phyloP scores from a whole-genome alignment of 1,140 invertebrate species.

The Apocrypta bakeri region DNA sequence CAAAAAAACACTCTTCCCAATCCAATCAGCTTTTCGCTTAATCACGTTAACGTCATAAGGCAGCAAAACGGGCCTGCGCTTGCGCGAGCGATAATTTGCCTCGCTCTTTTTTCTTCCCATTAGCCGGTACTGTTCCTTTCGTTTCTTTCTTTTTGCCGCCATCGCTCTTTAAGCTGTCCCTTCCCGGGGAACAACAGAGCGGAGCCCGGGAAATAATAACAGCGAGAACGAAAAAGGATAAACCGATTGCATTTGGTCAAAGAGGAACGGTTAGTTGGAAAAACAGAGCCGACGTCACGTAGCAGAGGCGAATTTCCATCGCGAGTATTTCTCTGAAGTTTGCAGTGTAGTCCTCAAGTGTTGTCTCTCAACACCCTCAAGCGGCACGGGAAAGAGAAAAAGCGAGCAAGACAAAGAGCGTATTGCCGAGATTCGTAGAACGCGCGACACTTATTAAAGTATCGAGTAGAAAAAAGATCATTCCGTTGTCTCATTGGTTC shows the following conservation, averaged over 20 bases:
- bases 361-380: background rate
- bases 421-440: too few species aligned
- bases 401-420: background rate
- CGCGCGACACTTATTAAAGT: too few species aligned
- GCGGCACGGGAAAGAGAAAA: background rate
- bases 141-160: background rate
- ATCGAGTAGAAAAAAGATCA: background rate
- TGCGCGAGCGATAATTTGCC: background rate
- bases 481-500: background rate
- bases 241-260: background rate
- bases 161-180: background rate
- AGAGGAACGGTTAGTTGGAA: background rate
- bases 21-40: slow-evolving; percentile 22
- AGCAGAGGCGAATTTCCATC: background rate
- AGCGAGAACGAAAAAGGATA: background rate
- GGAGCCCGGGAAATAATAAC: background rate
- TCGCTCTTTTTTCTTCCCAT: background rate
- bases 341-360: background rate
- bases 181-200: background rate
- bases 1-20: background rate
- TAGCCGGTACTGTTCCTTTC: background rate
- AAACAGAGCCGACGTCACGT: background rate
- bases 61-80: background rate
- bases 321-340: background rate
- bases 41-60: slow-evolving; percentile 15